Conservation (phyloP, 1,140 invertebrate species). For the Papilio aristodemus region DNA sequence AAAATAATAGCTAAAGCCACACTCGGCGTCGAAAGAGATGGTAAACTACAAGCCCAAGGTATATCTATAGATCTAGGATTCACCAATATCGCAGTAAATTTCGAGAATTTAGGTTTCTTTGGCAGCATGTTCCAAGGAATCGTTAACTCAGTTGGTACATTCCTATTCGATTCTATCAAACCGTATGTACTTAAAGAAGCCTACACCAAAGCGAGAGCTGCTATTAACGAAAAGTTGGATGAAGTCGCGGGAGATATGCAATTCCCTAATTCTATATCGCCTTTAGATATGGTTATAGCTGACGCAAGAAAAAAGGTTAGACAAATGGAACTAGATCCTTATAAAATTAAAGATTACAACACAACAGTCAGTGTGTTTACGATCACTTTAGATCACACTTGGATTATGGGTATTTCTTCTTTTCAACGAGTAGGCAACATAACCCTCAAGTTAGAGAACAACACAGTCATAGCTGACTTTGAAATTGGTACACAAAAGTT, state of each 20-base stretch:
- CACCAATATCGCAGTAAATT: conserved; percentile 88
- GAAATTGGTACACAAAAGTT: conserved; percentile 90
- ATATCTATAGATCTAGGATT: conserved; percentile 91
- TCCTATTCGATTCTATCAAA: conserved; percentile 92
- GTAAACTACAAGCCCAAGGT: conserved; percentile 87
- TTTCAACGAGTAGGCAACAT: conserved; percentile 91
- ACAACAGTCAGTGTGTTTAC: conserved; percentile 85
- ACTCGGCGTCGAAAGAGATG: conserved; percentile 86
- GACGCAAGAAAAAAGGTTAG: conserved; percentile 87
- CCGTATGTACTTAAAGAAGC: conserved; percentile 89
- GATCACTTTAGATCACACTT: conserved; percentile 85
- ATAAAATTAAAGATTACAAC: conserved; percentile 85
- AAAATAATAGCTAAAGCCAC: conserved; percentile 84
- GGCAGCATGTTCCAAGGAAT: conserved; percentile 85
- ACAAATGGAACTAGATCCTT: conserved; percentile 87
- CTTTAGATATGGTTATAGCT: conserved; percentile 89
- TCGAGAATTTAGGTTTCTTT: conserved; percentile 88
- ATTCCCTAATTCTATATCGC: conserved; percentile 92
- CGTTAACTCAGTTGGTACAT: conserved; percentile 89
- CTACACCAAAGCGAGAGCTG: conserved; percentile 84
- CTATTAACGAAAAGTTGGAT: conserved; percentile 85
- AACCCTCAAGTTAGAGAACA: conserved; percentile 86
- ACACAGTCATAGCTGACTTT: conserved; percentile 83
- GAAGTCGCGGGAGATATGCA: conserved; percentile 84
- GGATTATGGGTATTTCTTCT: conserved; percentile 88